Evolutionary conservation across 2,888 invertebrate genomes (phyloP).

Genomic region (Eumacrocentrus americanus): DNA sequence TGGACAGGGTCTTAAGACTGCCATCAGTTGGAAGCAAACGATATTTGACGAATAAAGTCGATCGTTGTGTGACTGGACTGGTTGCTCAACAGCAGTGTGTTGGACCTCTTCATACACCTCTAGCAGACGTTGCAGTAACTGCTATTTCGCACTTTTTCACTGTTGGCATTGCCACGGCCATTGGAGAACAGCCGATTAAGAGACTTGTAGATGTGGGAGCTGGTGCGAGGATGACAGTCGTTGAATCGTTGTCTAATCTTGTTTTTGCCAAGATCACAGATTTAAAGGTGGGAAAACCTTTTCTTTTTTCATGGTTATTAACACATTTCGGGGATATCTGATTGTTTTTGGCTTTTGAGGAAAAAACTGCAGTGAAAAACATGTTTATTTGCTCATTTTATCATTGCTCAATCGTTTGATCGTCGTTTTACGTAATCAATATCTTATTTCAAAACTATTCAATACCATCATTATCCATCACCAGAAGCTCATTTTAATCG

Average conservation of each 20-base stretch:
- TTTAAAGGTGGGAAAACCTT: slow-evolving; percentile 60
- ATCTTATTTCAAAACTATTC: no score
- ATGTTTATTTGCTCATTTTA: slow-evolving; percentile 23
- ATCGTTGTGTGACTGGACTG: slow-evolving; percentile 92
- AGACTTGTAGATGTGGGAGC: slow-evolving; percentile 82
- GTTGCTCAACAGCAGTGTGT: slow-evolving; percentile 98
- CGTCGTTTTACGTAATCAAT: no score
- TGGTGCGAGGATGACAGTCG: slow-evolving; percentile 93
- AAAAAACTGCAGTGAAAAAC: not conserved
- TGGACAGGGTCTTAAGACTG: slow-evolving; percentile 81
- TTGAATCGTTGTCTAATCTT: slow-evolving; percentile 92
- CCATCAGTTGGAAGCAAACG: slow-evolving; percentile 95
- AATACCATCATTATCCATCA: no score
- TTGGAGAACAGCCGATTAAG: slow-evolving; percentile 97
- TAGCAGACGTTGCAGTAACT: slow-evolving; percentile 91
- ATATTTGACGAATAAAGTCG: slow-evolving; percentile 94
- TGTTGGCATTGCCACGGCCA: slow-evolving; percentile 89
- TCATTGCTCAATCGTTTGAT: no score
- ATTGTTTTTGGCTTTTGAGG: not conserved
- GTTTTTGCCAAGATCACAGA: slow-evolving; percentile 72
- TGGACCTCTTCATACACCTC: slow-evolving; percentile 93
- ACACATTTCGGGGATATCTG: no score
- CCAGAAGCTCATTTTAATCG: no score
- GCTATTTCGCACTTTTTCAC: slow-evolving; percentile 84
- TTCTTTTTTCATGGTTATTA: no score